Base-by-base conservation (phyloP, 2,888 invertebrate genomes). In the Siphonodentalium dalli region DNA sequence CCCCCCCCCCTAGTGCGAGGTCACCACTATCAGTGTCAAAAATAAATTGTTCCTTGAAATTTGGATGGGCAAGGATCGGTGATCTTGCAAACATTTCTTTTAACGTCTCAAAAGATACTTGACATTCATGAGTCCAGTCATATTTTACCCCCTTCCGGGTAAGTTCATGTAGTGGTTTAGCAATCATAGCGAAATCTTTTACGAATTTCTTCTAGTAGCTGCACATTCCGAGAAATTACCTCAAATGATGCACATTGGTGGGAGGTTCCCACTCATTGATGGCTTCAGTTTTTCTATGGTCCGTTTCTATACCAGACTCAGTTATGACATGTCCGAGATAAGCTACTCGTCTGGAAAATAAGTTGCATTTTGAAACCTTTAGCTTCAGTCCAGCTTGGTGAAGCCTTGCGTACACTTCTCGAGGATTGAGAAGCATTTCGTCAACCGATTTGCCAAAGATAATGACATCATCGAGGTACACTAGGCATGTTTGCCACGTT, bases 21-120 rank as follows among this genome's bases (percentile, higher is more conserved):
- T 50, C 40, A 29, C 61, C 28, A 3, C 49, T 46, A 26, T 61
- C 43, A 3, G 29, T 58, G 28, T 60, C 53, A 2, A 60, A 33
- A 21, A 48, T 38, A 21, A 46, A 52, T 23, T 27, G 23, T 29
- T 45, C 38, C 6, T 37, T 47, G n/a, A 40, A 43, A 29, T 33
- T 18, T 31, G 52, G 52, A 45, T 46, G 42, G 3, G 38, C 44
- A 2, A 52, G 18, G 7, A 38, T 38, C 13, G 52, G 45, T 20
- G 45, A 13, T 20, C 28, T 15, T 18, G 24, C 29, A 5, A 52
- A 33, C 7, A n/a, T 11, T 6, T 42, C 3, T 27, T 42, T 42
- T 6, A 42, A 21, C 13, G 18, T 42, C 27, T 4, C 29, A 21
- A 42, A 42, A 9, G 42, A 21, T 21, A 26, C 5, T 6, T 46